Conservation (phyloP, 1,140 invertebrate genomes). For the Alviniconcha marisindica region DNA sequence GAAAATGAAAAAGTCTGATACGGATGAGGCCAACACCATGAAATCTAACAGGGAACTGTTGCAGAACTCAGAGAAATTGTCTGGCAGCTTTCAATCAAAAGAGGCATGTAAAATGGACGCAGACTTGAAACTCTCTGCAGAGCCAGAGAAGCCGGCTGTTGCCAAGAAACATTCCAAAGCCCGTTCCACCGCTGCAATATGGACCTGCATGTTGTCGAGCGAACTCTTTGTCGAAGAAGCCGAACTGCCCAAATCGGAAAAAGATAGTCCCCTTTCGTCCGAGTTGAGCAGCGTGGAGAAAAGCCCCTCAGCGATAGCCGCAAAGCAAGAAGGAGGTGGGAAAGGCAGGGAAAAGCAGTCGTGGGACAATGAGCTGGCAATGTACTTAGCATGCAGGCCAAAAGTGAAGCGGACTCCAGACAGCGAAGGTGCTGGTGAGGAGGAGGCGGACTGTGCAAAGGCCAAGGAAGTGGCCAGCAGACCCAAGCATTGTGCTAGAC, state of each 20-base stretch:
- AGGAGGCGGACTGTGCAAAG: not conserved
- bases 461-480: not conserved
- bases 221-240: too few species aligned
- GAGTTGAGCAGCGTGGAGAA: too few species aligned
- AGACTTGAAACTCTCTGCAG: too few species aligned
- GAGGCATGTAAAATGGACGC: too few species aligned
- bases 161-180: not conserved
- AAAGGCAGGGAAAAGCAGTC: not conserved
- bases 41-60: too few species aligned
- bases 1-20: too few species aligned
- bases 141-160: too few species aligned
- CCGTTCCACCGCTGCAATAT: not conserved
- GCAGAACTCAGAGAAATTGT: too few species aligned
- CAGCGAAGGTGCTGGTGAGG: not conserved
- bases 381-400: constrained; percentile 15
- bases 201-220: not conserved
- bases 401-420: not conserved
- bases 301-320: not conserved
- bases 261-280: too few species aligned
- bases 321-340: not conserved
- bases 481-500: not conserved
- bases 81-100: too few species aligned
- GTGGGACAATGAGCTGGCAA: constrained; percentile 18
- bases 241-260: too few species aligned
- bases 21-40: too few species aligned